Percentiles rank a stretch among this genome's conserved stretches.
phyloP scores from a whole-genome alignment of 92 coral and sea anemone species.

The Phymanthus crucifer region DNA sequence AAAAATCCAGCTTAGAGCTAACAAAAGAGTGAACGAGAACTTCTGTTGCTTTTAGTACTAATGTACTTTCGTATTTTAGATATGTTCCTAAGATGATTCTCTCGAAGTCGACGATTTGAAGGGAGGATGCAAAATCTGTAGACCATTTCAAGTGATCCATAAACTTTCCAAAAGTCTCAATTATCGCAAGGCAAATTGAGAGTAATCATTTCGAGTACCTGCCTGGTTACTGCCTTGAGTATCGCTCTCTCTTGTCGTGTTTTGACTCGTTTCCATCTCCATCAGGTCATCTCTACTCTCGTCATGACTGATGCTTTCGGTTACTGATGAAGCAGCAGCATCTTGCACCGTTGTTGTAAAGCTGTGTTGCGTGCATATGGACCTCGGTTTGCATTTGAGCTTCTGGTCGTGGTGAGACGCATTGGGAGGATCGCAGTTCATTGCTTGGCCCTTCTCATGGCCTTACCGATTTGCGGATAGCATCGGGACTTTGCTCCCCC shows the following conservation, averaged over 20 bases:
- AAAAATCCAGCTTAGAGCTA: not conserved
- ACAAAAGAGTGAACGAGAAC: not conserved
- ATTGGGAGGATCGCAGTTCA: not conserved
- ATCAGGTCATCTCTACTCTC: not conserved
- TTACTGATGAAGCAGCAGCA: not conserved
- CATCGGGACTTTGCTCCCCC: not conserved
- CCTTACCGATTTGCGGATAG: not conserved
- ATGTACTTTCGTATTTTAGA: not conserved
- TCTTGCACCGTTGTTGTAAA: not conserved
- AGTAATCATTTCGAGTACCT: not conserved
- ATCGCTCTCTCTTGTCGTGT: not conserved
- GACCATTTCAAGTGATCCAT: too few relatives aligned
- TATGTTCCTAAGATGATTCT: not conserved
- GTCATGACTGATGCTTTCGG: not conserved
- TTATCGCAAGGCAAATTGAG: too few relatives aligned
- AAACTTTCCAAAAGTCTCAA: too few relatives aligned
- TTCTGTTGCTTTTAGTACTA: not conserved
- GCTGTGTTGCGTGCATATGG: not conserved
- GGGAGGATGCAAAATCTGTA: too few relatives aligned
- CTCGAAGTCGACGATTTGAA: too few relatives aligned
- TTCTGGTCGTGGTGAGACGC: not conserved
- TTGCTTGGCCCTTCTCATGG: not conserved
- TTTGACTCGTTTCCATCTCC: conserved; percentile 2
- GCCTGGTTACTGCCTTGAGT: not conserved
- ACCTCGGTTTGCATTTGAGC: conserved; percentile 1